phyloP scores from a whole-genome alignment of 2,888 invertebrate genomes.

The Microctonus brassicae region DNA sequence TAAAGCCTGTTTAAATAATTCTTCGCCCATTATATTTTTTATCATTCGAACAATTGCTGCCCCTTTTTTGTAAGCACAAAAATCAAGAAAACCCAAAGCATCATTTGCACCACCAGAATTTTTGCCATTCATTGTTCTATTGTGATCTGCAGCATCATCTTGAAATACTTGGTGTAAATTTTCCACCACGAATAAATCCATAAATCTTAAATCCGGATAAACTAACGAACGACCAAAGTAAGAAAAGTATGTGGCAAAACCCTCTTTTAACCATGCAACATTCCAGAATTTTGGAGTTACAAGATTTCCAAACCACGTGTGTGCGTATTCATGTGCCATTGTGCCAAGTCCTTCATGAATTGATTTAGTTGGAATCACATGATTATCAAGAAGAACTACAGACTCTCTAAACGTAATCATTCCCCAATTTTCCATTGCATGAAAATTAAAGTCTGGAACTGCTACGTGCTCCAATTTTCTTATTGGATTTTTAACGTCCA shows the following conservation, averaged over 20 bases:
- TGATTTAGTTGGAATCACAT: constrained; percentile 40
- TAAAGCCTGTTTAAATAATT: constrained; percentile 49
- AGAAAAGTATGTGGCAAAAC: constrained; percentile 73
- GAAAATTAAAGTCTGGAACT: constrained; percentile 86
- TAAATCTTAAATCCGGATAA: constrained; percentile 66
- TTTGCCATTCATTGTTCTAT: constrained; percentile 72
- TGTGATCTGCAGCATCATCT: constrained; percentile 69
- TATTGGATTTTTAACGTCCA: constrained; percentile 50
- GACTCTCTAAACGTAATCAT: constrained; percentile 79
- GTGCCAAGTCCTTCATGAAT: constrained; percentile 48
- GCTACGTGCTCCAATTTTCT: constrained; percentile 84
- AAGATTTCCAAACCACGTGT: constrained; percentile 71
- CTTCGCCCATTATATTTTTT: constrained; percentile 44
- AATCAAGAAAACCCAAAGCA: constrained; percentile 73
- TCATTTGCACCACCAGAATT: constrained; percentile 71
- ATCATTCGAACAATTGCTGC: constrained; percentile 57
- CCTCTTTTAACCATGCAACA: constrained; percentile 69
- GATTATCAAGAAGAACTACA: constrained; percentile 42
- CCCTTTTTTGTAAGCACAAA: constrained; percentile 76
- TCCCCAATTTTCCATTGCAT: constrained; percentile 97
- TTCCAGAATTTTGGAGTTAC: constrained; percentile 66
- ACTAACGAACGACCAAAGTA: constrained; percentile 54
- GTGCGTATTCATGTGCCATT: constrained; percentile 72
- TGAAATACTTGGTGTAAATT: constrained; percentile 64
- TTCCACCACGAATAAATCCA: constrained; percentile 69